These are phyloP conservation scores for Diaphora mendica DNA, from an alignment of 2,888 invertebrate genomes.

Conservation along the genomic window DNA sequence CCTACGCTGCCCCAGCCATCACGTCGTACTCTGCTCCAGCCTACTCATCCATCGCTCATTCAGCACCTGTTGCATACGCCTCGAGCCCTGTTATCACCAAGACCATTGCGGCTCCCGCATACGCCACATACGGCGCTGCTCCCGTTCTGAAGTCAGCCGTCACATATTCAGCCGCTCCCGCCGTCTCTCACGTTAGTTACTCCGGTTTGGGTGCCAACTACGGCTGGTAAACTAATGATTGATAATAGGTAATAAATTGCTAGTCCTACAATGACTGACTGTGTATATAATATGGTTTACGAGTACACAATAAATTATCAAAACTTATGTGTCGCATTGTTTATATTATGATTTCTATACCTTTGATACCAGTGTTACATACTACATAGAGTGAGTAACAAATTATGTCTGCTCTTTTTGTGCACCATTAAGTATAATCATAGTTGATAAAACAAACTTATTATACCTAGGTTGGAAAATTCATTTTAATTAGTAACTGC, in stretches of 20 bases:
- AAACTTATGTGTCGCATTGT: not conserved
- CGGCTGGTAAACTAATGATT: slow-evolving; percentile 68
- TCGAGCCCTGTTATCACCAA: slow-evolving; percentile 54
- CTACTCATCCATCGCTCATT: slow-evolving; percentile 73
- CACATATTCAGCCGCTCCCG: slow-evolving; percentile 68
- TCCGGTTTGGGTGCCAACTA: slow-evolving; percentile 80
- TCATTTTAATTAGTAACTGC: too few species aligned
- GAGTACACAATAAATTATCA: slow-evolving; percentile 8
- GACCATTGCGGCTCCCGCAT: slow-evolving; percentile 47
- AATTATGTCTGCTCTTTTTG: too few species aligned
- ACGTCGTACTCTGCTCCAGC: slow-evolving; percentile 65
- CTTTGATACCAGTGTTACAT: not conserved
- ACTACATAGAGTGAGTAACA: too few species aligned
- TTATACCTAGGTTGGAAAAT: too few species aligned
- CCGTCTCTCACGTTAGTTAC: slow-evolving; percentile 65
- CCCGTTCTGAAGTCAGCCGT: slow-evolving; percentile 60
- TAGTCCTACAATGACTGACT: slow-evolving; percentile 17
- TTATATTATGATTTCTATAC: not conserved
- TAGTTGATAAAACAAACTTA: too few species aligned
- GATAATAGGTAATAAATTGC: slow-evolving; percentile 27
- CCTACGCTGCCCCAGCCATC: slow-evolving; percentile 64
- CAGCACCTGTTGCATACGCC: slow-evolving; percentile 74
- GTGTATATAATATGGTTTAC: slow-evolving; percentile 4
- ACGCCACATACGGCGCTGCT: slow-evolving; percentile 10
- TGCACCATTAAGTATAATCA: too few species aligned